Evolutionary conservation across 1,140 invertebrate genomes (phyloP).

Genomic region (Formica exsecta): DNA sequence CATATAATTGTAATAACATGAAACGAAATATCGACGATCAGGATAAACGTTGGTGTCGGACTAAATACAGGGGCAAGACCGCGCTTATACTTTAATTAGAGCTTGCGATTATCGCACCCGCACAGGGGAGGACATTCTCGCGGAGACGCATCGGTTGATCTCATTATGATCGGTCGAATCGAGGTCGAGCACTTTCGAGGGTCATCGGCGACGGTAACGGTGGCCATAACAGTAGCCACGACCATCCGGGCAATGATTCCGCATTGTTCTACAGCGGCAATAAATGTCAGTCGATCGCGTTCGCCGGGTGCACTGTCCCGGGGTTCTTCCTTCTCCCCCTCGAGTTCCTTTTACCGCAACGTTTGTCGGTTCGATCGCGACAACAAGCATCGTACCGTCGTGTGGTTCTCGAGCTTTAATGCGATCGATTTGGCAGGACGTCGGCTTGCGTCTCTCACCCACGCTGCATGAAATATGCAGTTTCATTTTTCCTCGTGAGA

Average conservation of each 20-base stretch:
- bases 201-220: constrained; percentile 60
- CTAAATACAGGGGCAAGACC: not conserved
- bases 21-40: constrained; percentile 3
- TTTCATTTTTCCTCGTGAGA: constrained; percentile 43
- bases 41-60: not conserved
- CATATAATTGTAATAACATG: constrained; percentile 35
- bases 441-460: not conserved
- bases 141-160: not conserved
- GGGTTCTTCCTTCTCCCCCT: not conserved
- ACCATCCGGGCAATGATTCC: constrained; percentile 69
- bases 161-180: not conserved
- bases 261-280: constrained; percentile 76
- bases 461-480: constrained; percentile 39
- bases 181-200: not conserved
- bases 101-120: not conserved
- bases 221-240: constrained; percentile 73
- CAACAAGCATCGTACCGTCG: not conserved
- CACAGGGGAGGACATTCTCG: not conserved
- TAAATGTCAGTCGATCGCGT: constrained; percentile 72
- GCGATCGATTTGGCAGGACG: constrained; percentile 48
- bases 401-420: constrained; percentile 40
- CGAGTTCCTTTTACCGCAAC: constrained; percentile 25
- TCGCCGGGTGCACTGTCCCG: constrained; percentile 35
- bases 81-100: constrained; percentile 52
- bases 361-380: constrained; percentile 16